A percentile compares a stretch with the other conserved stretches of the same genome.
These are phyloP conservation scores for Metellina segmentata DNA, from an alignment of 2,888 invertebrate species.

Conservation along the genomic window DNA sequence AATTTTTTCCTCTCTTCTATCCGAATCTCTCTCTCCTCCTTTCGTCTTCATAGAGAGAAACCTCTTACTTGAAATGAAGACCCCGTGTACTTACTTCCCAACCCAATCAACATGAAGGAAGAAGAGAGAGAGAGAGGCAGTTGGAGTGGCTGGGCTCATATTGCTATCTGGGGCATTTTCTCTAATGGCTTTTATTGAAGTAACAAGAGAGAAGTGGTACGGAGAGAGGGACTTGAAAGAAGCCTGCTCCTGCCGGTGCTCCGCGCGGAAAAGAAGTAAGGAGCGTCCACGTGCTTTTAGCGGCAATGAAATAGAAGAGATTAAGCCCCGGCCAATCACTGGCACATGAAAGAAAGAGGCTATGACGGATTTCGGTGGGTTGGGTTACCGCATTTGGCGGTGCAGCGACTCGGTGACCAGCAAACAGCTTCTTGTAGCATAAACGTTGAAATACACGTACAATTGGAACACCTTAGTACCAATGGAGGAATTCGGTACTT, in stretches of 20 bases:
- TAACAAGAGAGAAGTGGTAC: slow-evolving; percentile 60
- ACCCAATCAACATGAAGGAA: slow-evolving; percentile 67
- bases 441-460: too few relatives aligned
- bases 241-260: slow-evolving; percentile 4
- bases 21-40: slow-evolving; percentile 52
- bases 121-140: slow-evolving; percentile 18
- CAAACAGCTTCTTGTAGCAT: too few relatives aligned
- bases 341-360: slow-evolving; percentile 72
- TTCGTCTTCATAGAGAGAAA: slow-evolving; percentile 8
- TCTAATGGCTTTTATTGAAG: slow-evolving; percentile 77
- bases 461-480: too few relatives aligned
- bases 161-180: slow-evolving; percentile 75
- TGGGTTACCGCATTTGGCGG: slow-evolving; percentile 41
- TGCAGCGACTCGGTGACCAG: background rate
- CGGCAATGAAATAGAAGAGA: slow-evolving; percentile 77
- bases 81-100: slow-evolving; percentile 58
- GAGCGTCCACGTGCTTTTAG: slow-evolving; percentile 76
- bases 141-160: slow-evolving; percentile 61
- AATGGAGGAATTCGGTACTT: too few relatives aligned
- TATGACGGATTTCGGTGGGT: slow-evolving; percentile 53
- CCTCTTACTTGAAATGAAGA: slow-evolving; percentile 69
- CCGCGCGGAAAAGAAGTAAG: slow-evolving; percentile 35
- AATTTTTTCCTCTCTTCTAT: slow-evolving; percentile 43
- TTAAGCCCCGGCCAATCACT: slow-evolving; percentile 74
- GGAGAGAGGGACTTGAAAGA: slow-evolving; percentile 45